Conservation (phyloP, 2,888 invertebrate genomes). For the Lutraria lutraria region DNA sequence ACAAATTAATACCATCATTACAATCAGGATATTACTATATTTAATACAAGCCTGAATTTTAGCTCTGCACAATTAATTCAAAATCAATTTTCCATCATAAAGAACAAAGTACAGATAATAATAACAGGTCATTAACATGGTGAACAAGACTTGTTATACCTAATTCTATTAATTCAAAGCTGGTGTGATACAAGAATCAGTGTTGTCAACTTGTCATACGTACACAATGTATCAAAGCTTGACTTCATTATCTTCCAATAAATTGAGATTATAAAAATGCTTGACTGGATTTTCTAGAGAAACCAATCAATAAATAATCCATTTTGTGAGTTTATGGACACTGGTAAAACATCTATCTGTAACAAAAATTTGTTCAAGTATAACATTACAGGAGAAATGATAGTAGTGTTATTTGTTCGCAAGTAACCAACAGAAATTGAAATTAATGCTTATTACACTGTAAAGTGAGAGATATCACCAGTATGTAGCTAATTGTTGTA, state of each 20-base stretch:
- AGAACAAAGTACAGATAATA: not conserved
- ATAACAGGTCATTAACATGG: not conserved
- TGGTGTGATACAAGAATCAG: not conserved
- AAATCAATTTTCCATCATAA: not conserved
- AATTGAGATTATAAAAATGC: not conserved
- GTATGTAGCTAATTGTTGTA: not conserved
- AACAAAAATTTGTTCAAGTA: not conserved
- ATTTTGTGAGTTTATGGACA: not conserved
- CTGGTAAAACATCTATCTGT: not conserved
- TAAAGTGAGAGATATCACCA: not conserved
- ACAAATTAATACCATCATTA: not conserved
- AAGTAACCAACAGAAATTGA: not conserved
- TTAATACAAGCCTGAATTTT: not conserved
- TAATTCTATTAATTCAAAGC: not conserved
- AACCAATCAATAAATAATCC: not conserved
- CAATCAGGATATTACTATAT: not conserved
- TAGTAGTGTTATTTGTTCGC: not conserved
- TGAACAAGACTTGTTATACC: not conserved
- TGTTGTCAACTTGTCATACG: not conserved
- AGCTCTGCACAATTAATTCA: not conserved
- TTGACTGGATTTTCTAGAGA: not conserved
- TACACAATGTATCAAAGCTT: not conserved
- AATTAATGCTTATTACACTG: not conserved
- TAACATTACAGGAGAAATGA: not conserved
- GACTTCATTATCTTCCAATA: not conserved